phyloP scores from a whole-genome alignment of 2,797 vertebrate genomes.

The Mormyrops boulengeri region DNA sequence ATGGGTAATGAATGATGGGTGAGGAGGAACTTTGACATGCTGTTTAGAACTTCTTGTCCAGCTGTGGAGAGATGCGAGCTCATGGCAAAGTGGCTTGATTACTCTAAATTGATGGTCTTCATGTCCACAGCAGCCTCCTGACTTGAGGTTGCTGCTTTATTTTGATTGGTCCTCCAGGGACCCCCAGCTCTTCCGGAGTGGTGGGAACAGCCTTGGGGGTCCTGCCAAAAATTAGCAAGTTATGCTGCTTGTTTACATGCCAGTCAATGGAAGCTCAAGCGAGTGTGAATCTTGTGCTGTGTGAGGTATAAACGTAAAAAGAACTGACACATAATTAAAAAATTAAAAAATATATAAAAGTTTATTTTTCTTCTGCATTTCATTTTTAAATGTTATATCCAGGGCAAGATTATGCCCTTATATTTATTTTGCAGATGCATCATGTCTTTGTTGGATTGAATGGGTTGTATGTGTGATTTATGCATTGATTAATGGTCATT shows the following conservation, averaged over 20 bases:
- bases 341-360: background rate
- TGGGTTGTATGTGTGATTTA: background rate
- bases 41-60: background rate
- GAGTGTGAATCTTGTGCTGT: background rate
- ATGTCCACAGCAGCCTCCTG: background rate
- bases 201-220: background rate
- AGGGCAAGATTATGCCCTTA: background rate
- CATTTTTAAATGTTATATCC: background rate
- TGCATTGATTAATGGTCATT: background rate
- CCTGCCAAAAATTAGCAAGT: background rate
- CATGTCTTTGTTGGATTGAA: background rate
- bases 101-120: background rate
- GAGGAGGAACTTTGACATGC: background rate
- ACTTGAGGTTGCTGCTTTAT: background rate
- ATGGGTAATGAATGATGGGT: background rate
- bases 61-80: background rate
- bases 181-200: background rate
- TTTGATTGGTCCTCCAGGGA: background rate
- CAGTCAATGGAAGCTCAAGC: background rate
- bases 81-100: background rate
- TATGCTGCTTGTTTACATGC: background rate
- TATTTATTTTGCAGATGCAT: background rate
- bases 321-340: background rate
- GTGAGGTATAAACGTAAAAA: background rate
- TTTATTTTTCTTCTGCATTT: background rate